Conservation (phyloP, 2,888 invertebrate genomes). For the Orthosia incerta region DNA sequence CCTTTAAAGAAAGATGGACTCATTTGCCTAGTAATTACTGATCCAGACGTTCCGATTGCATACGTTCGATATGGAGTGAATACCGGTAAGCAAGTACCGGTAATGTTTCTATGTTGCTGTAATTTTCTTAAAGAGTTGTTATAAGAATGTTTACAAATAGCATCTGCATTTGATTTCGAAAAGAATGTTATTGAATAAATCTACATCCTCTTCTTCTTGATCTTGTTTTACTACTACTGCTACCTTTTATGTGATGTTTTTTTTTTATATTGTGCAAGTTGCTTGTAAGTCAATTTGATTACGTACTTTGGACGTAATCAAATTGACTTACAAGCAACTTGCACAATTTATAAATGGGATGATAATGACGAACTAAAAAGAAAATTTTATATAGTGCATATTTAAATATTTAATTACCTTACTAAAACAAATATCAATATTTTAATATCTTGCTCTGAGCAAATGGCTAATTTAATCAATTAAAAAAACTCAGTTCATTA, state of each 20-base stretch:
- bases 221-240: conserved; percentile 2
- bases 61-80: conserved; percentile 33
- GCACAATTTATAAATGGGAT: not conserved
- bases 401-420: conserved; percentile 6
- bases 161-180: conserved; percentile 18
- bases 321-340: too few species aligned
- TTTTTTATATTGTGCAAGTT: not conserved
- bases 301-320: too few species aligned
- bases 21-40: conserved; percentile 64
- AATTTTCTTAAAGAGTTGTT: conserved; percentile 13
- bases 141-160: conserved; percentile 9
- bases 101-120: conserved; percentile 17
- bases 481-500: conserved; percentile 7
- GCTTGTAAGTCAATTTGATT: not conserved
- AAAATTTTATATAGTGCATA: not conserved
- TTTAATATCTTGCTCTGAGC: conserved; percentile 2
- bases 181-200: conserved; percentile 29
- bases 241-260: not conserved
- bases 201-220: not conserved
- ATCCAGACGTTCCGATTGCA: conserved; percentile 46
- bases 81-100: conserved; percentile 40
- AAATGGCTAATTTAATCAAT: conserved; percentile 49
- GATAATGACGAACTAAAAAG: too few species aligned
- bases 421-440: conserved; percentile 11
- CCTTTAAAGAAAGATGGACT: conserved; percentile 64